A percentile compares a stretch with the other conserved stretches of the same genome.
These are phyloP conservation scores for Jordanella pulchra DNA, from an alignment of 2,797 vertebrate species.

Conservation along the genomic window DNA sequence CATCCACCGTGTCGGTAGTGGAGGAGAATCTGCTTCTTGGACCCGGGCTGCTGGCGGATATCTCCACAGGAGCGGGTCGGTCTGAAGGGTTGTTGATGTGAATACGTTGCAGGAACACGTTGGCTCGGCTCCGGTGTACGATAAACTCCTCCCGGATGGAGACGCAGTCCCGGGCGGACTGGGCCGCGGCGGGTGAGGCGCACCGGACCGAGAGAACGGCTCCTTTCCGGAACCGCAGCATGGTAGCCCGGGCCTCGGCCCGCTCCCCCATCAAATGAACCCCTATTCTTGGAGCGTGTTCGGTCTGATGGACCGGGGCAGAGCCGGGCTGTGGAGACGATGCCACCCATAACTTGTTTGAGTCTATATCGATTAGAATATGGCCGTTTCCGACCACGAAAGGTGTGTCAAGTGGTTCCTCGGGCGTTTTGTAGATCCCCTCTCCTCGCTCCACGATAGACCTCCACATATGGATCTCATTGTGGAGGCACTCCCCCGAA, in stretches of 20 bases:
- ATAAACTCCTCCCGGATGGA: constrained; percentile 89
- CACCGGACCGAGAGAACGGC: constrained; percentile 85
- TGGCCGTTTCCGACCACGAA: constrained; percentile 91
- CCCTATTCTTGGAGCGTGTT: constrained; percentile 78
- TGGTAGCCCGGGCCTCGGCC: constrained; percentile 78
- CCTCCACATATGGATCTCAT: constrained; percentile 85
- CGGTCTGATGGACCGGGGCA: constrained; percentile 82
- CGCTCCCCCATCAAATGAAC: constrained; percentile 76
- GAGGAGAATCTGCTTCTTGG: constrained; percentile 79
- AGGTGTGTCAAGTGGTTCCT: constrained; percentile 71
- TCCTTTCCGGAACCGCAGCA: constrained; percentile 86
- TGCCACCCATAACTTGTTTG: constrained; percentile 88
- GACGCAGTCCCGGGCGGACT: constrained; percentile 81
- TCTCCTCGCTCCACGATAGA: constrained; percentile 83
- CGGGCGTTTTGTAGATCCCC: constrained; percentile 76
- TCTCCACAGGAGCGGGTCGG: constrained; percentile 78
- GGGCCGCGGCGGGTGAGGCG: constrained; percentile 63
- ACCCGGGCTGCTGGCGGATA: constrained; percentile 59
- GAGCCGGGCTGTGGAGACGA: constrained; percentile 79
- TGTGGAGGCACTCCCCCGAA: constrained; percentile 83
- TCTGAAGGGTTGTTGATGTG: constrained; percentile 89
- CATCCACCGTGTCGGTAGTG: constrained; percentile 84
- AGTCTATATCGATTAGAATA: constrained; percentile 84
- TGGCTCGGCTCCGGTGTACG: constrained; percentile 88
- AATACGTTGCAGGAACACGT: constrained; percentile 87